These are phyloP conservation scores for Dasyornis broadbenti DNA, from an alignment of 2,113 vertebrate genomes.

Conservation along the genomic window DNA sequence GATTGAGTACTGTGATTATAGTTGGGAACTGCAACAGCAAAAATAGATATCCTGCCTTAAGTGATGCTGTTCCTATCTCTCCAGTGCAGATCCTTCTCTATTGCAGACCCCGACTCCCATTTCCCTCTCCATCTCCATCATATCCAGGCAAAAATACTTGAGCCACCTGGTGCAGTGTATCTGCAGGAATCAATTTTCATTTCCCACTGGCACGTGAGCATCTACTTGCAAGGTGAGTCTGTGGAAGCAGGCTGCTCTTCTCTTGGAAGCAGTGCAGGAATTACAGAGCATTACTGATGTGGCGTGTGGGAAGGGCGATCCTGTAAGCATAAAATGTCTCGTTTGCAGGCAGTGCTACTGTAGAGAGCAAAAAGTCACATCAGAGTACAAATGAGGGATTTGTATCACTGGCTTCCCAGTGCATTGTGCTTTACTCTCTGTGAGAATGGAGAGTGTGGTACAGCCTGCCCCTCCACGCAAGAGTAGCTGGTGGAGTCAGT, in stretches of 20 bases:
- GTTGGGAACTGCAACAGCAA: neutral
- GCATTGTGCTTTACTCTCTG: neutral
- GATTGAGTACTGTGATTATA: neutral
- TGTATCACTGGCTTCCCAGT: neutral
- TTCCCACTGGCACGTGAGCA: neutral
- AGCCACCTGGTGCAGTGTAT: neutral
- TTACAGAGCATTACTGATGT: neutral
- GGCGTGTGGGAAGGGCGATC: neutral
- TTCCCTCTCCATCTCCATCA: neutral
- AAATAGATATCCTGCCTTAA: neutral
- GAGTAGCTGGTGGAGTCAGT: neutral
- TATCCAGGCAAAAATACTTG: neutral
- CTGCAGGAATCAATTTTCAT: conserved; percentile 29
- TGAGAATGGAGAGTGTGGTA: neutral
- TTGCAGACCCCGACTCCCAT: neutral
- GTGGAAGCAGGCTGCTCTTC: neutral
- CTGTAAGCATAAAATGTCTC: neutral
- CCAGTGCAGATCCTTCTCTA: neutral
- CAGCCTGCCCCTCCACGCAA: neutral
- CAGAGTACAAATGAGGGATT: neutral
- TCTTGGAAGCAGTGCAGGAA: neutral
- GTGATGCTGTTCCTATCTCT: neutral
- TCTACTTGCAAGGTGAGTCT: neutral
- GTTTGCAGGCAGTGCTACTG: neutral
- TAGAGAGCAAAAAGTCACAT: conserved; percentile 1